These are phyloP conservation scores for Lophotriccus pileatus DNA, from an alignment of 2,797 vertebrate species.

Conservation along the genomic window DNA sequence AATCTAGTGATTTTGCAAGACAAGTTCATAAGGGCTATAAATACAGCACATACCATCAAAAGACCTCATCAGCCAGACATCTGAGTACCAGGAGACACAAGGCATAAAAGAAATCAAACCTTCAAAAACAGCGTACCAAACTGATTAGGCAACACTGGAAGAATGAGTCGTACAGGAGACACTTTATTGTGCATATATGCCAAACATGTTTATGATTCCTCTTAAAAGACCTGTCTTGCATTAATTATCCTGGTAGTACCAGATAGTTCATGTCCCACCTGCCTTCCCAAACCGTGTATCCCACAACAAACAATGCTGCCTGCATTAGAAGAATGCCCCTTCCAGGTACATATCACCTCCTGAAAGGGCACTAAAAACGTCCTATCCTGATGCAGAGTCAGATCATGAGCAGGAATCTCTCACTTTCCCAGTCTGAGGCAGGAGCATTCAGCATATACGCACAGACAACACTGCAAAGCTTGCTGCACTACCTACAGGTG, in stretches of 20 bases:
- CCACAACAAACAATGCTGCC: not conserved
- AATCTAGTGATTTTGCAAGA: conserved; percentile 53
- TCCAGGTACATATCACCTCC: not conserved
- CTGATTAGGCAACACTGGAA: conserved; percentile 22
- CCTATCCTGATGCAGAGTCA: not conserved
- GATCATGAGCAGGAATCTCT: not conserved
- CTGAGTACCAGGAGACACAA: conserved; percentile 9
- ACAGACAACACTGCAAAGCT: not conserved
- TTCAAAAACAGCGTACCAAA: not conserved
- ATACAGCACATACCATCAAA: conserved; percentile 2
- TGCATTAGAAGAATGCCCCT: not conserved
- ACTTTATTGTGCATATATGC: not conserved
- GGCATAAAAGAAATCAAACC: not conserved
- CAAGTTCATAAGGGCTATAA: conserved; percentile 25
- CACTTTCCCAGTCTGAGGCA: not conserved
- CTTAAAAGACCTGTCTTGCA: not conserved
- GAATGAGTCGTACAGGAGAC: not conserved
- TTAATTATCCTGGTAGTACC: not conserved
- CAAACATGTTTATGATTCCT: conserved; percentile 14
- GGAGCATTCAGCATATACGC: fast-evolving
- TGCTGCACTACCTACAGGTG: fast-evolving
- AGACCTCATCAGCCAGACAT: conserved; percentile 27
- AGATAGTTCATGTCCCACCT: not conserved
- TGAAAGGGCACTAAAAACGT: not conserved
- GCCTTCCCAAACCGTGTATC: not conserved